phyloP scores from a whole-genome alignment of 2,113 vertebrate species.

The Eretmochelys imbricata region DNA sequence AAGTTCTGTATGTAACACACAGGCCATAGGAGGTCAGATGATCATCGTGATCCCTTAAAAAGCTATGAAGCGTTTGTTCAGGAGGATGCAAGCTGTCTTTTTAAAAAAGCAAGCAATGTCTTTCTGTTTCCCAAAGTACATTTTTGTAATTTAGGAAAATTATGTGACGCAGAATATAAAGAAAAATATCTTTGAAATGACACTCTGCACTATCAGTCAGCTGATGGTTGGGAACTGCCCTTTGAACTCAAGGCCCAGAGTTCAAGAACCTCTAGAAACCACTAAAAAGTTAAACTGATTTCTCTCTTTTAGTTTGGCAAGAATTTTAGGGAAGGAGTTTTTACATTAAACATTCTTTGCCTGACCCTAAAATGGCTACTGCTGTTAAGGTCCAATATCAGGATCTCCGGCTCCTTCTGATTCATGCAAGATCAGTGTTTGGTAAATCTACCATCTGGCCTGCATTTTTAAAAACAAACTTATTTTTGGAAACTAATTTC shows the following conservation, averaged over 20 bases:
- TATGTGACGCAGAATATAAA: not conserved
- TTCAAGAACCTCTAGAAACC: not conserved
- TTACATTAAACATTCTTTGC: not conserved
- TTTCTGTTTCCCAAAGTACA: not conserved
- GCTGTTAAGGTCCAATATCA: conserved; percentile 21
- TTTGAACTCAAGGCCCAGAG: conserved; percentile 9
- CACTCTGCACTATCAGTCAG: not conserved
- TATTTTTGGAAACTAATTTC: not conserved
- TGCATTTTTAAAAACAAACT: not conserved
- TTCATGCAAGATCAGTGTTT: not conserved
- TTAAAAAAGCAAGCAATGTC: not conserved
- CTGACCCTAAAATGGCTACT: not conserved
- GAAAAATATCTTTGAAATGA: not conserved
- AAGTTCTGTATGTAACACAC: not conserved
- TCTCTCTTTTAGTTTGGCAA: not conserved
- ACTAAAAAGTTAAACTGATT: not conserved
- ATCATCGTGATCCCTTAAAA: not conserved
- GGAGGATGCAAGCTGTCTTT: not conserved
- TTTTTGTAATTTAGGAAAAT: not conserved
- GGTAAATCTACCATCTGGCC: not conserved
- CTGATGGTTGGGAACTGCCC: not conserved
- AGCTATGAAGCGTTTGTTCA: not conserved
- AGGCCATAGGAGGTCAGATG: not conserved
- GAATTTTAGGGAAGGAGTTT: conserved; percentile 10
- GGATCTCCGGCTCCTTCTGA: not conserved